Conservation (phyloP, 2,888 invertebrate species). For the Drosophila anomalata region DNA sequence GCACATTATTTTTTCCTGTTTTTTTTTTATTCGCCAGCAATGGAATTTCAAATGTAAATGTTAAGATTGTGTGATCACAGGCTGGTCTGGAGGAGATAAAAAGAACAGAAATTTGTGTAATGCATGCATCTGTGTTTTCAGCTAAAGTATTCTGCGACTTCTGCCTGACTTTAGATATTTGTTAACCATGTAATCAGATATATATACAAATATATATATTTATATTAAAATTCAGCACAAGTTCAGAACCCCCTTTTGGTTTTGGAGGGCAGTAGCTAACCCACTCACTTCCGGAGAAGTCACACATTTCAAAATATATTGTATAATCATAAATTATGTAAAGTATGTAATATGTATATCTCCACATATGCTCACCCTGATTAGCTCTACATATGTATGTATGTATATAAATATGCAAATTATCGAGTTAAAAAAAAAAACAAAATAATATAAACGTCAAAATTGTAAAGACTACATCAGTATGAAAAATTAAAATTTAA, state of each 20-base stretch:
- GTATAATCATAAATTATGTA: conserved; percentile 48
- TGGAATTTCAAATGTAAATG: conserved; percentile 21
- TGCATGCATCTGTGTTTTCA: conserved; percentile 14
- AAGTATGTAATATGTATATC: conserved; percentile 46
- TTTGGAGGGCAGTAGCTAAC: conserved; percentile 6
- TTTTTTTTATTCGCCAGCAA: conserved; percentile 17
- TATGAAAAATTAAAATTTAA: conserved; percentile 42
- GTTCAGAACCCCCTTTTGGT: not conserved
- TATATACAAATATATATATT: conserved; percentile 22
- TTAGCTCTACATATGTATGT: conserved; percentile 52
- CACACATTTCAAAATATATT: conserved; percentile 43
- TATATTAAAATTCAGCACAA: conserved; percentile 27
- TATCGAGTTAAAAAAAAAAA: conserved; percentile 22
- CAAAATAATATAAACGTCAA: conserved; percentile 16
- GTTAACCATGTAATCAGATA: conserved; percentile 26
- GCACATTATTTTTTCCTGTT: not conserved
- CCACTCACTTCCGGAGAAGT: not conserved
- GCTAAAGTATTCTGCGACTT: conserved; percentile 6
- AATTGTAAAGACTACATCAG: conserved; percentile 49
- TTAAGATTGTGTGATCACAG: conserved; percentile 14
- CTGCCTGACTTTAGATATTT: conserved; percentile 25
- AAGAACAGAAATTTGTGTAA: not conserved
- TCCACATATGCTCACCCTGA: conserved; percentile 46
- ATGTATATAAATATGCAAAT: conserved; percentile 49
- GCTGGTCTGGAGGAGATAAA: conserved; percentile 15